phyloP scores from a whole-genome alignment of 1,140 invertebrate genomes.

The Sminthurides bifidus region DNA sequence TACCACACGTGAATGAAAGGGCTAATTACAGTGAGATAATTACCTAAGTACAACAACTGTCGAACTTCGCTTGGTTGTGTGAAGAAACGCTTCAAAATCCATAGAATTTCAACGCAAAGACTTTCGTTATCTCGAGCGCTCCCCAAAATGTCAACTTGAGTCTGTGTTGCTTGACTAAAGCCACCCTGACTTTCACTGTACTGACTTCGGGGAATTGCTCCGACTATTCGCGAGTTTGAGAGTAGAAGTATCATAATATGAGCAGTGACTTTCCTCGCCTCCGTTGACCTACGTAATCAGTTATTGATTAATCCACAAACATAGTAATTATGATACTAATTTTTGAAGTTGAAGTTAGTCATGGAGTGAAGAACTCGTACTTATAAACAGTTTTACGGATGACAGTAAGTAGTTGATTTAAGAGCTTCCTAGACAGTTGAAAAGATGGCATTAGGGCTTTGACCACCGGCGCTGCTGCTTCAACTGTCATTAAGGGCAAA shows the following conservation, averaged over 20 bases:
- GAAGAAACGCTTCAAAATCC: slow-evolving; percentile 21
- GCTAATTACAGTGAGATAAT: neutral
- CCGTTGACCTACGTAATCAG: slow-evolving; percentile 14
- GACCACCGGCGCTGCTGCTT: slow-evolving; percentile 15
- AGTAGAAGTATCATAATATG: slow-evolving; percentile 15
- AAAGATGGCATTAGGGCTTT: slow-evolving; percentile 22
- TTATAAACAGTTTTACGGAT: slow-evolving; percentile 27
- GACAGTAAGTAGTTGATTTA: slow-evolving; percentile 19
- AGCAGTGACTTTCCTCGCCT: slow-evolving; percentile 17
- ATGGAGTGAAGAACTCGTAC: too few relatives aligned
- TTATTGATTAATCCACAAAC: neutral
- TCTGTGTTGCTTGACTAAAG: neutral
- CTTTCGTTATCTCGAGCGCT: slow-evolving; percentile 9
- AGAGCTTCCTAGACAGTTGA: slow-evolving; percentile 12
- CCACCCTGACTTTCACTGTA: slow-evolving; percentile 19
- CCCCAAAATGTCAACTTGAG: neutral
- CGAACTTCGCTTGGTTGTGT: slow-evolving; percentile 17
- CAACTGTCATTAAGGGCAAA: slow-evolving; percentile 18
- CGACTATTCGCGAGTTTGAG: slow-evolving; percentile 18
- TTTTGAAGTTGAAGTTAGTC: too few relatives aligned
- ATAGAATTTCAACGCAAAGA: slow-evolving; percentile 22
- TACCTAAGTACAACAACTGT: slow-evolving; percentile 25
- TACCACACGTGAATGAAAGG: too few relatives aligned
- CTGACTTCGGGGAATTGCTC: slow-evolving; percentile 17
- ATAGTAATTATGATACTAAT: neutral